These are phyloP conservation scores for Epicauta chinensis DNA, from an alignment of 1,140 invertebrate genomes.

Conservation along the genomic window DNA sequence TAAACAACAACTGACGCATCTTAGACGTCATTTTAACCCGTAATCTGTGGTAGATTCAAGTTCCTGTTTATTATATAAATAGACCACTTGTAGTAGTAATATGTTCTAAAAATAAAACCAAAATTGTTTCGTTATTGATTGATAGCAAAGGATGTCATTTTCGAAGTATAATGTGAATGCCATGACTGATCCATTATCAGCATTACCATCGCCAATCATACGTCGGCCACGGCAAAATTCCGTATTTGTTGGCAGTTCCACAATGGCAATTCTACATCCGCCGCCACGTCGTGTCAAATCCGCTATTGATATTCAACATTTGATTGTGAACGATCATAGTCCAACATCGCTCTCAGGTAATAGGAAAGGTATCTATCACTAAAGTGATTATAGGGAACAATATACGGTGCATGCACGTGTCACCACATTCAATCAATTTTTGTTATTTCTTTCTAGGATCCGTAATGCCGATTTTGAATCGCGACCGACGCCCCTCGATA, in stretches of 20 bases:
- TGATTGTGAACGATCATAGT: conserved; percentile 45
- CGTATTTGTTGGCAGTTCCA: conserved; percentile 70
- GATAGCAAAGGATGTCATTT: conserved; percentile 57
- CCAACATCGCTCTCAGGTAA: conserved; percentile 31
- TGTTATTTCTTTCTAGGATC: conserved; percentile 20
- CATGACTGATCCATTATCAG: conserved; percentile 46
- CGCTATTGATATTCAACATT: conserved; percentile 74
- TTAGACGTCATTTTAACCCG: too few species aligned
- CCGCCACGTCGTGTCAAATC: conserved; percentile 67
- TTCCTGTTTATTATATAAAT: too few species aligned
- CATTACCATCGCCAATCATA: conserved; percentile 40
- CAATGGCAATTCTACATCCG: conserved; percentile 53
- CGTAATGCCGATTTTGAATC: conserved; percentile 30
- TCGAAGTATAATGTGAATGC: conserved; percentile 64
- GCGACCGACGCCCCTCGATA: conserved; percentile 25
- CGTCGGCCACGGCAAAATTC: conserved; percentile 66
- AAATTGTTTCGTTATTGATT: conserved; percentile 27
- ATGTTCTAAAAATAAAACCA: too few species aligned
- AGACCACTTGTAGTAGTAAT: too few species aligned
- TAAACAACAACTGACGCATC: too few species aligned
- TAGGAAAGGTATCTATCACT: conserved; percentile 24
- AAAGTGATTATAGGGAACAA: too few species aligned
- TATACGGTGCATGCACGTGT: too few species aligned
- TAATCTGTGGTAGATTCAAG: too few species aligned
- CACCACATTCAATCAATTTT: too few species aligned